A percentile compares a stretch with the other conserved stretches of the same genome.
Conservation (phyloP, 2,888 invertebrate genomes). For the Caprella mutica region DNA sequence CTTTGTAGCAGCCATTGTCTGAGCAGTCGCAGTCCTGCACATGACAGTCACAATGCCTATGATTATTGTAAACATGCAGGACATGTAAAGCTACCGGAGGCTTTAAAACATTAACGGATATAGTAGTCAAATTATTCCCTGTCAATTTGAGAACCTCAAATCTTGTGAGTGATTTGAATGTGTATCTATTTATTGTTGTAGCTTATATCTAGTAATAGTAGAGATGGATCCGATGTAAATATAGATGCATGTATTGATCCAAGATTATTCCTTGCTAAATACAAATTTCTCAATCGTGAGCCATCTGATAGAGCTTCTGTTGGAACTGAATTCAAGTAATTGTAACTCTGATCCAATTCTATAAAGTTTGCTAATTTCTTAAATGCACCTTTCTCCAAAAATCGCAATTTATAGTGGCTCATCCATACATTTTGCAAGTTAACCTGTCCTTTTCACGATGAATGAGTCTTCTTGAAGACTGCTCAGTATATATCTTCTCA, state of each 20-base stretch:
- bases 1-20: constrained; percentile 70
- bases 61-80: constrained; percentile 68
- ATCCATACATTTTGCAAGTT: constrained; percentile 78
- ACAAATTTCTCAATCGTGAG: constrained; percentile 65
- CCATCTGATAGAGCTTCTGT: constrained; percentile 65
- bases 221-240: constrained; percentile 29
- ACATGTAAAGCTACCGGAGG: constrained; percentile 67
- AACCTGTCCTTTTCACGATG: constrained; percentile 61
- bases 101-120: constrained; percentile 56
- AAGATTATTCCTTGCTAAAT: constrained; percentile 53
- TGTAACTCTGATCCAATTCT: constrained; percentile 75
- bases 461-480: constrained; percentile 72
- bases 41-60: constrained; percentile 81
- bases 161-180: constrained; percentile 61
- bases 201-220: constrained; percentile 55
- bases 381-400: constrained; percentile 73
- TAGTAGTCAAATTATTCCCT: constrained; percentile 61
- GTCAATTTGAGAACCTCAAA: constrained; percentile 55
- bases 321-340: constrained; percentile 67
- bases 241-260: constrained; percentile 16
- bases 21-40: constrained; percentile 67
- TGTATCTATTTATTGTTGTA: constrained; percentile 68
- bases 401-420: constrained; percentile 68
- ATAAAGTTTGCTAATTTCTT: constrained; percentile 76
- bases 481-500: constrained; percentile 75